phyloP scores from a whole-genome alignment of 2,797 vertebrate species.

The Nothura maculosa region DNA sequence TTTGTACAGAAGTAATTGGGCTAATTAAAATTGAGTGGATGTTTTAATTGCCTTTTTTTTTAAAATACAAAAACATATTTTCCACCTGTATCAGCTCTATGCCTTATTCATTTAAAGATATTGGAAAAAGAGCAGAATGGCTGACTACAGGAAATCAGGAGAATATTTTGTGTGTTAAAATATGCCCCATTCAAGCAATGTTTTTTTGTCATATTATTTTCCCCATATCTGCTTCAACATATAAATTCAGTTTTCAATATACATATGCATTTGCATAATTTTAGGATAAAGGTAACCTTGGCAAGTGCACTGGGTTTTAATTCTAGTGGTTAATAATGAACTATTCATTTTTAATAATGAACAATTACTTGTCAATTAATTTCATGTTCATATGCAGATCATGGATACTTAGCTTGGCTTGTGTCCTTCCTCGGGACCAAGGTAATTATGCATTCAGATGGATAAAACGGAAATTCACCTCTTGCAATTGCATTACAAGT shows the following conservation, averaged over 20 bases:
- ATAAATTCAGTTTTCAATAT: not conserved
- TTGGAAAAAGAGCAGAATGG: not conserved
- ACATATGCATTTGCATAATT: not conserved
- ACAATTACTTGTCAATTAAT: not conserved
- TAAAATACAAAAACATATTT: not conserved
- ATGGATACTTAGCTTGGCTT: not conserved
- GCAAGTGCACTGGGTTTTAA: not conserved
- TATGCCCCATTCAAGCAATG: not conserved
- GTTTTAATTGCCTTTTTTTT: constrained; percentile 33
- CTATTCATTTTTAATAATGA: not conserved
- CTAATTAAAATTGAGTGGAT: constrained; percentile 68
- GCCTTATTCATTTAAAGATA: not conserved
- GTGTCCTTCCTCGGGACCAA: not conserved
- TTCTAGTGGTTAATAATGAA: not conserved
- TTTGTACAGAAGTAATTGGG: constrained; percentile 51
- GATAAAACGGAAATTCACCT: not conserved
- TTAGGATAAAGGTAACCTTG: not conserved
- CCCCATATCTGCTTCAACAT: not conserved
- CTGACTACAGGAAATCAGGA: not conserved
- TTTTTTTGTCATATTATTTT: not conserved
- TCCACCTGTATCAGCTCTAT: constrained; percentile 26
- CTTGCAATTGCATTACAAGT: not conserved
- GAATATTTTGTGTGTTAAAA: not conserved
- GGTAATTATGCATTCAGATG: not conserved
- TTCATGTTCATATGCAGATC: not conserved